phyloP scores from a whole-genome alignment of 2,797 vertebrate genomes.

The Pelobates cultripes region DNA sequence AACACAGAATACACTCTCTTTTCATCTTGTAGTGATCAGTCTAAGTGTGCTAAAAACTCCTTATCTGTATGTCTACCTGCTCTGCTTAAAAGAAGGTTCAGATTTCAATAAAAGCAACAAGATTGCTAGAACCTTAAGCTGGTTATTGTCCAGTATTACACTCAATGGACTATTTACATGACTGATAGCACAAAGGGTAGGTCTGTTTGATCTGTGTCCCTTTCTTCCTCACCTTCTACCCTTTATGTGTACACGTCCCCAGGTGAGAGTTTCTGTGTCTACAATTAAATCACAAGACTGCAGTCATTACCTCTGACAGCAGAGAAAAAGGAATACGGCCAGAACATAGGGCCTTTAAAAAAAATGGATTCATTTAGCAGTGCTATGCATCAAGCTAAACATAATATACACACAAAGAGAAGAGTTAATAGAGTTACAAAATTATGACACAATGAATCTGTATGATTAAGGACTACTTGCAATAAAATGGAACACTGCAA shows the following conservation, averaged over 20 bases:
- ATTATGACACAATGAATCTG: too few relatives aligned
- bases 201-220: conserved; percentile 15
- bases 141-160: neutral
- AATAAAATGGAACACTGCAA: too few relatives aligned
- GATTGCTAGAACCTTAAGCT: neutral
- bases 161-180: neutral
- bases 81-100: neutral
- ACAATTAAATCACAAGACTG: neutral
- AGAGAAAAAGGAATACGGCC: neutral
- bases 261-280: conserved; percentile 6
- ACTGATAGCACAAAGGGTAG: neutral
- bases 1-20: neutral
- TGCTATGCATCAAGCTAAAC: too few relatives aligned
- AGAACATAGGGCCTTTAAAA: too few relatives aligned
- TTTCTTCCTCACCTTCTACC: conserved; percentile 11
- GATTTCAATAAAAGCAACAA: neutral
- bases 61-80: neutral
- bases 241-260: conserved; percentile 9
- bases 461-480: too few relatives aligned
- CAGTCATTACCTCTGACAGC: conserved; percentile 11
- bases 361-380: neutral
- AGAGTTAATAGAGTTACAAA: too few relatives aligned
- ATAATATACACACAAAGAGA: too few relatives aligned
- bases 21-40: neutral
- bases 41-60: neutral